Base-by-base conservation (phyloP, 1,140 invertebrate species). In the Heliconius hermathena region DNA sequence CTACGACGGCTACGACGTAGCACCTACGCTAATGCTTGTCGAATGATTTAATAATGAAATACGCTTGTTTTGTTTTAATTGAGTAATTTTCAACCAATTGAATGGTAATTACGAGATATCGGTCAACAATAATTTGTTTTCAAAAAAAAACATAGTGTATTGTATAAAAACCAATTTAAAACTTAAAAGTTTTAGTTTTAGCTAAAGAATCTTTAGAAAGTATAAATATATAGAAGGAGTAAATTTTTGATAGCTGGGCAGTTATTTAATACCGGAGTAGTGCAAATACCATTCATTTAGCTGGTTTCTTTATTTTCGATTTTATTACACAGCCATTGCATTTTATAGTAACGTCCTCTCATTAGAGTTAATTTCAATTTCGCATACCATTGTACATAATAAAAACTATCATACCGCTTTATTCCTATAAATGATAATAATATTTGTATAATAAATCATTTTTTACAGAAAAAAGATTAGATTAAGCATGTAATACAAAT, bases 1-100 rank as follows among this genome's bases (percentile, higher is more conserved):
- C 86, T 90, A 89, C 86, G 85, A 84, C 85, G 84, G 78, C 82
- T 88, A 89, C 86, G 85, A 77, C 84, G 89, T 87, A 87, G 85
- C 83, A 46, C 75, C 79, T 81, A 81, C 79, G 77, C 75, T 78
- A 29, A 79, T 82, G 80, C 80, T 81, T 79, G 80, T 83, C 80
- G 77, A 75, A 80, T 82, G 78, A 82, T 77, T 80, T 66, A 72
- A 73, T 74, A 46, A 76, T 76, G 74, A 72, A 80, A 46, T 52
- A 76, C 57, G 49, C 20, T 54, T 66, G 66, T 76, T 76, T 66
- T 52, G 6, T 22, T 76, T 46, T 41, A 60, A 70, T 49, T 22
- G 73, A 79, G 57, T 66, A 71, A 71, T 75, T 75, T 72, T 78
- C 49, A 81, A 75, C 49, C 73, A 57, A 71, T 74, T 81, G 66